Evolutionary conservation across 1,140 invertebrate species (phyloP), one percentile per base, ranked within the genome.

Genomic region (Neotoxoptera formosana): DNA sequence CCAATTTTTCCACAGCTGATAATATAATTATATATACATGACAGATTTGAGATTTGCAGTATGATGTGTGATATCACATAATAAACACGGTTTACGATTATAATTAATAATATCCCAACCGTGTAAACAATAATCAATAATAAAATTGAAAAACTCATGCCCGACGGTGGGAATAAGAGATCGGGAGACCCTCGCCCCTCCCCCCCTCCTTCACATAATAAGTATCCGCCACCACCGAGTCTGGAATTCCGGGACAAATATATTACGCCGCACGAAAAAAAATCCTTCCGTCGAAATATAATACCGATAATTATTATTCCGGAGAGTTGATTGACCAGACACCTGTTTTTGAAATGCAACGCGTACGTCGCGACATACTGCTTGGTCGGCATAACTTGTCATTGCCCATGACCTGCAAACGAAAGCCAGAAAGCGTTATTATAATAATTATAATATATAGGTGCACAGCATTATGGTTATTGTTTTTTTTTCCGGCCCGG

Each of bases 311-410:
- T 86, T 23, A 53, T 47, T 30, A 86, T 47, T 86, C 45, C 25
- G 30, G 25, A 86, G 14, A 86, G 84, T 86, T 86, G 84, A 86
- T 86, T 86, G 84, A 86, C 84, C 84, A 3, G 14, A 47, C 45
- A 67, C 30, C 30, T n/a, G 60, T 86, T 30, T 30, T 47, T 30
- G 47, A 45, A 86, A 86, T 84, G 11, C 83, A 41, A 25, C 83
- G 41, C 83, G 41, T 41, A 84, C 23, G 36, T 41, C 36, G 83
- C n/a, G n/a, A n/a, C n/a, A n/a, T n/a, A 11, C 9, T 2, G 41
- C 34, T 34, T 1, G 83, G 83, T 25, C 41, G 25, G 84, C 47
- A 51, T 51, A 41, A 86, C 9, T 86, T 25, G 21, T 47, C 83
- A 45, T 86, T 47, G 36, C 34, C 83, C 41, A 14, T 41, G 9